Conservation (phyloP, 2,113 vertebrate genomes). For the Columbina picui region DNA sequence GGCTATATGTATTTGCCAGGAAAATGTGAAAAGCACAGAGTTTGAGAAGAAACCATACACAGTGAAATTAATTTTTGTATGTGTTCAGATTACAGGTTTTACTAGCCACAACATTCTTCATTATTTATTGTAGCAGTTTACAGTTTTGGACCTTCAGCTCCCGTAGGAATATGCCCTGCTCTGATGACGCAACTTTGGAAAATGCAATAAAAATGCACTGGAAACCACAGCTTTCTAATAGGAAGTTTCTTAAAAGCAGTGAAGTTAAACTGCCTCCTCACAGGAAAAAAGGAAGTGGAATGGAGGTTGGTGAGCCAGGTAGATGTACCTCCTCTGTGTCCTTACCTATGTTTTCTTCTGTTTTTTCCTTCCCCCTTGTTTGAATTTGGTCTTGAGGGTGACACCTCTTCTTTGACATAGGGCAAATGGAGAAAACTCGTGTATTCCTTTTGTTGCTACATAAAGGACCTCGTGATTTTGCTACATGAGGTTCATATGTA, state of each 20-base stretch:
- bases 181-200: slow-evolving; percentile 61
- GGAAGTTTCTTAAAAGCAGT: slow-evolving; percentile 65
- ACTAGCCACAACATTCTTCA: slow-evolving; percentile 54
- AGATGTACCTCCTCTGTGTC: not conserved
- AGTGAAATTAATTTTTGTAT: slow-evolving; percentile 59
- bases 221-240: slow-evolving; percentile 59
- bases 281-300: not conserved
- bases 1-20: slow-evolving; percentile 48
- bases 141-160: slow-evolving; percentile 17
- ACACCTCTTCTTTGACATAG: not conserved
- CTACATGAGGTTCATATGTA: fast-evolving
- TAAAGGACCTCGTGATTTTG: not conserved
- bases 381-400: not conserved
- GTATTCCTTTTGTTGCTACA: not conserved
- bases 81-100: slow-evolving; percentile 62
- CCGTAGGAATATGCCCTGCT: slow-evolving; percentile 24
- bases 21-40: slow-evolving; percentile 57
- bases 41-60: slow-evolving; percentile 69
- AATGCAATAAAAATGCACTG: slow-evolving; percentile 64
- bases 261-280: slow-evolving; percentile 58
- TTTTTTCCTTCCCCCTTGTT: not conserved
- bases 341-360: not conserved
- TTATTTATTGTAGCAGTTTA: slow-evolving; percentile 69
- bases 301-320: not conserved
- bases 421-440: fast-evolving